Evolutionary conservation across 2,113 vertebrate genomes (phyloP).

Genomic region (Egretta garzetta): DNA sequence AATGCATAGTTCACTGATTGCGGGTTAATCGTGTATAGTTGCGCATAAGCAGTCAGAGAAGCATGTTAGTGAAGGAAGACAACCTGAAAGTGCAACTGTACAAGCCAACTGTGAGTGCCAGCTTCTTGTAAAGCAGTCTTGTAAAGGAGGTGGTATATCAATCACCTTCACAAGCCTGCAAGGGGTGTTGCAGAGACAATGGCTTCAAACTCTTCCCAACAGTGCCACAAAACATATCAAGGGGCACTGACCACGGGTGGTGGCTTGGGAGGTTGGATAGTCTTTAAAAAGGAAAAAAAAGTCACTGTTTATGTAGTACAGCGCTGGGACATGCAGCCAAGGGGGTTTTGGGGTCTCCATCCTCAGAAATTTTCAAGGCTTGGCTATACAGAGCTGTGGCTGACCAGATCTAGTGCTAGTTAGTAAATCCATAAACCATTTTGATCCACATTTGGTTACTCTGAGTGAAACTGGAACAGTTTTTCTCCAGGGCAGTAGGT

Average conservation of each 20-base stretch:
- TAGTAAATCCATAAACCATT: background rate
- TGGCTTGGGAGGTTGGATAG: background rate
- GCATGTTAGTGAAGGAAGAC: background rate
- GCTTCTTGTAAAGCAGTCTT: background rate
- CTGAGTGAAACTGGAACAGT: background rate
- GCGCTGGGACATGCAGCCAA: background rate
- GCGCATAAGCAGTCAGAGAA: background rate
- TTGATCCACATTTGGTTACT: background rate
- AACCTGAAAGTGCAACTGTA: background rate
- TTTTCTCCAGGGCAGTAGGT: background rate
- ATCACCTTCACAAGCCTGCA: background rate
- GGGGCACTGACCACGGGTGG: background rate
- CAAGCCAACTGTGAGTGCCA: background rate
- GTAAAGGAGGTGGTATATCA: accelerated
- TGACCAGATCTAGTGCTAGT: background rate
- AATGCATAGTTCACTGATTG: background rate
- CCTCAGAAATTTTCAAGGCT: background rate
- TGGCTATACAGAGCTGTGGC: background rate
- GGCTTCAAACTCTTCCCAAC: background rate
- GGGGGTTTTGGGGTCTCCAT: background rate
- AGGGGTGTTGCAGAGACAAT: background rate
- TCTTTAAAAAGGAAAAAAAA: background rate
- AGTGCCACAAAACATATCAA: background rate
- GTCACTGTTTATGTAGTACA: background rate
- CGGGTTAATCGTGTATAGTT: background rate